Conservation (phyloP, 2,113 vertebrate genomes). For the Cyrtonyx montezumae region DNA sequence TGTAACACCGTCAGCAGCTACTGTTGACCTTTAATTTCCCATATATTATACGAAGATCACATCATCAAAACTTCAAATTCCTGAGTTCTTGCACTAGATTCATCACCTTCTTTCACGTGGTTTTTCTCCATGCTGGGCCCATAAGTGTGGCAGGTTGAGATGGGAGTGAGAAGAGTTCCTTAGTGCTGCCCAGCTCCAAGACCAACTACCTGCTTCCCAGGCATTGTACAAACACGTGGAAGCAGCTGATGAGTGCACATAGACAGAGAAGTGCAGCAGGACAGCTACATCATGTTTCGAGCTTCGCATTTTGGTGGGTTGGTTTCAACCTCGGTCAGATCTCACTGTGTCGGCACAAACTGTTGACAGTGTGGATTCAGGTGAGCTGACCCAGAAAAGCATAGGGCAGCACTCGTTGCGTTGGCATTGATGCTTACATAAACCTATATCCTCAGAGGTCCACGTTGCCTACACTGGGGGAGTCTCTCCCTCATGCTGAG, state of each 20-base stretch:
- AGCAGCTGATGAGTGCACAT: not conserved
- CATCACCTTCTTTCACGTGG: not conserved
- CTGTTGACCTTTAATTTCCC: slow-evolving; percentile 26
- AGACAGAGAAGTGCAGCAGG: not conserved
- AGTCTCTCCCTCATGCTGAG: not conserved
- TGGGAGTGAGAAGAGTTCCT: not conserved
- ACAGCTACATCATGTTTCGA: not conserved
- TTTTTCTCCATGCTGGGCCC: not conserved
- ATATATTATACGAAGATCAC: not conserved
- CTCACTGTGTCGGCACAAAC: not conserved
- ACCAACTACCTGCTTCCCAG: not conserved
- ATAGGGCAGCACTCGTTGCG: not conserved
- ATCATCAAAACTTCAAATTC: not conserved
- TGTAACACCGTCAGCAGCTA: slow-evolving; percentile 34
- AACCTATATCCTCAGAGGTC: not conserved
- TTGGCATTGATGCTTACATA: not conserved
- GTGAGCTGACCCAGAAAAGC: not conserved
- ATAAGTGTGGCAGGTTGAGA: not conserved
- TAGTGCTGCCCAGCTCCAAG: not conserved
- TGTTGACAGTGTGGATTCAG: not conserved
- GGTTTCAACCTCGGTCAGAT: not conserved
- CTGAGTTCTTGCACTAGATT: not conserved
- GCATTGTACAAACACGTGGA: not conserved
- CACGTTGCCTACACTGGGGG: accelerated
- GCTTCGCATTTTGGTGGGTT: not conserved